These are phyloP conservation scores for Leguminivora glycinivorella DNA, from an alignment of 1,140 invertebrate species.

Conservation along the genomic window DNA sequence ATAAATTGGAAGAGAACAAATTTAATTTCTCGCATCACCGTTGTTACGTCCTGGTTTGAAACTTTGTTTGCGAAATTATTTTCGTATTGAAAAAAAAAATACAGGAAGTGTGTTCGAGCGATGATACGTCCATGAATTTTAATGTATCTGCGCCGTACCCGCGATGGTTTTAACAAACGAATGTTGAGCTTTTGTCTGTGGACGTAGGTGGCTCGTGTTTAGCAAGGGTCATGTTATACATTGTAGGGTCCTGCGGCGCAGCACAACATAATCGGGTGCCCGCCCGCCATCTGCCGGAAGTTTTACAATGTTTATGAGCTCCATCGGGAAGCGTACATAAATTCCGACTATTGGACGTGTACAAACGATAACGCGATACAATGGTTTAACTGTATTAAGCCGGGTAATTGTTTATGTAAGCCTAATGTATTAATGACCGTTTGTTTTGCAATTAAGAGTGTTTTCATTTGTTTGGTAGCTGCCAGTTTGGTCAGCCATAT, in stretches of 20 bases:
- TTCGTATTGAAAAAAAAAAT: constrained; percentile 25
- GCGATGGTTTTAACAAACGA: constrained; percentile 49
- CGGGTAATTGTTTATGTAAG: constrained; percentile 38
- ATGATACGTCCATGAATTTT: constrained; percentile 28
- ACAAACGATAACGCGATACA: constrained; percentile 47
- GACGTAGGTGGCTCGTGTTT: constrained; percentile 50
- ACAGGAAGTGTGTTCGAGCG: constrained; percentile 25
- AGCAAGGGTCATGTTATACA: constrained; percentile 43
- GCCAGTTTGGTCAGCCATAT: background rate
- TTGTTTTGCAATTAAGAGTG: constrained; percentile 8
- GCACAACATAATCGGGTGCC: constrained; percentile 55
- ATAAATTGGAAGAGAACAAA: constrained; percentile 21
- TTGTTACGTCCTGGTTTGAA: constrained; percentile 15
- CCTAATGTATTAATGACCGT: constrained; percentile 11
- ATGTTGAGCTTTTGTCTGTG: constrained; percentile 38
- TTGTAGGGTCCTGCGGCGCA: constrained; percentile 48
- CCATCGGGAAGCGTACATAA: constrained; percentile 67
- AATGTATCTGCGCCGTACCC: constrained; percentile 6
- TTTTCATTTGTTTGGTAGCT: background rate
- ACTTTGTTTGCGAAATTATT: constrained; percentile 23
- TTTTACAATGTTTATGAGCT: constrained; percentile 76
- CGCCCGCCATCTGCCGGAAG: constrained; percentile 71
- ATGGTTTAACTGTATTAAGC: constrained; percentile 47
- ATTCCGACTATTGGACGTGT: constrained; percentile 57
- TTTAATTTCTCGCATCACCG: constrained; percentile 23